Evolutionary conservation across 2,888 invertebrate genomes (phyloP), one percentile per base, ranked within the genome.

Genomic region (Ischnus inquisitorius): DNA sequence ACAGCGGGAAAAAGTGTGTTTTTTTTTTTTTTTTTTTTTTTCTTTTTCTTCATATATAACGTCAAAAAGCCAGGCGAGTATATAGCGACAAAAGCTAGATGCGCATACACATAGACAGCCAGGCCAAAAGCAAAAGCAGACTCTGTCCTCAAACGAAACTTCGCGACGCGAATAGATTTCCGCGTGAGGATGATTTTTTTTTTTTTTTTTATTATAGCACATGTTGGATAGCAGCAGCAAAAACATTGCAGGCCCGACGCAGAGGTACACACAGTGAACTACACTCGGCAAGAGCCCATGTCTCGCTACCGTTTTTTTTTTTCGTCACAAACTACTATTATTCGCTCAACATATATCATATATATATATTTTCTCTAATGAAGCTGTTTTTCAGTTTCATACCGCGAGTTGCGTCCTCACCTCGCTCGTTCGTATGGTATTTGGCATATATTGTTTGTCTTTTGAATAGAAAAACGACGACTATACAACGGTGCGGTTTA

Each of bases 401-500:
- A 77, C 65, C 57, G 77, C 77, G 72, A 77, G 34, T 60, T 82
- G 25, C 25, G 71, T 60, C 14, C 60, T 71, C 77, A 57, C 79
- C 16, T 83, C 10, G 62, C 67, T 83, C 62, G 76, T 77, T 28
- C 39, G 34, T 46, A 22, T 48, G n/a, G 34, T 14, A 12, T 72
- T 39, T n/a, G n/a, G 16, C 25, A 3, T 74, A 16, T 54, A 65
- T 65, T 65, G 39, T 28, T 72, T n/a, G n/a, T 48, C 68, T 72
- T 71, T 77, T 51, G 48, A 5, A 62, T 41, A 43, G 65, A 28
- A 62, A 83, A 62, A 83, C 77, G 80, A 79, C 48, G 64, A 67
- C 69, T 83, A 74, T 48, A 12, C 19, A 84, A 80, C 68, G 89
- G 88, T 90, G 91, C 90, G 88, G 88, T 89, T 90, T 88, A 91